Percentiles rank a stretch among this genome's conserved stretches.
These are phyloP conservation scores for Noctua janthina DNA, from an alignment of 2,888 invertebrate genomes.

Conservation along the genomic window DNA sequence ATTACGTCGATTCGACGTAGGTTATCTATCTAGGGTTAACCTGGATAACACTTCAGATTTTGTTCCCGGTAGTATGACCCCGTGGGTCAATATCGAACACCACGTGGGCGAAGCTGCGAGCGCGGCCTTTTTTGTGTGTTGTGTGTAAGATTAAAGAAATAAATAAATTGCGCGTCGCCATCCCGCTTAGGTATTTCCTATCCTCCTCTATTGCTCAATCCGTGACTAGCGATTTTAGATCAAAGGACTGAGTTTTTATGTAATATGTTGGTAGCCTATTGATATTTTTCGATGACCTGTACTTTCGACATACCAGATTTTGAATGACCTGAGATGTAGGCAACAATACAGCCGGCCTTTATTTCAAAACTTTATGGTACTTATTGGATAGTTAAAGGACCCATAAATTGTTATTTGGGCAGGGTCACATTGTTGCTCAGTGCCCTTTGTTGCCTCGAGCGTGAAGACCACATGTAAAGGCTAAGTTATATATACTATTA, in stretches of 20 bases:
- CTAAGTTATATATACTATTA: background rate
- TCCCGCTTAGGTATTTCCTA: background rate
- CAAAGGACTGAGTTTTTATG: background rate
- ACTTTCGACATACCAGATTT: slow-evolving; percentile 1
- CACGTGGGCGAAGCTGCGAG: background rate
- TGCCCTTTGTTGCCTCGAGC: slow-evolving; percentile 1
- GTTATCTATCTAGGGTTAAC: too few species aligned
- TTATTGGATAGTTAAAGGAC: slow-evolving; percentile 7
- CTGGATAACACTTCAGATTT: background rate
- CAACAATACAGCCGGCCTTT: background rate
- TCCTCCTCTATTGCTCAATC: background rate
- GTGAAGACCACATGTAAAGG: slow-evolving; percentile 11
- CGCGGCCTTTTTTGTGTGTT: background rate
- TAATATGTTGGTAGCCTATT: background rate
- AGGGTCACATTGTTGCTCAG: slow-evolving; percentile 11
- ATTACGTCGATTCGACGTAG: too few species aligned
- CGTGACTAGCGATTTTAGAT: background rate
- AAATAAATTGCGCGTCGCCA: background rate
- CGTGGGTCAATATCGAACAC: background rate
- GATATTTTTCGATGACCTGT: background rate
- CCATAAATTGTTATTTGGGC: slow-evolving; percentile 2
- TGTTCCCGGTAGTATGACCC: background rate
- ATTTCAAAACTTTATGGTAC: slow-evolving; percentile 20
- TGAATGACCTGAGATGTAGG: background rate
- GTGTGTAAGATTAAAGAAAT: background rate